phyloP scores from a whole-genome alignment of 2,797 vertebrate genomes.

The Sebastes nivosus region DNA sequence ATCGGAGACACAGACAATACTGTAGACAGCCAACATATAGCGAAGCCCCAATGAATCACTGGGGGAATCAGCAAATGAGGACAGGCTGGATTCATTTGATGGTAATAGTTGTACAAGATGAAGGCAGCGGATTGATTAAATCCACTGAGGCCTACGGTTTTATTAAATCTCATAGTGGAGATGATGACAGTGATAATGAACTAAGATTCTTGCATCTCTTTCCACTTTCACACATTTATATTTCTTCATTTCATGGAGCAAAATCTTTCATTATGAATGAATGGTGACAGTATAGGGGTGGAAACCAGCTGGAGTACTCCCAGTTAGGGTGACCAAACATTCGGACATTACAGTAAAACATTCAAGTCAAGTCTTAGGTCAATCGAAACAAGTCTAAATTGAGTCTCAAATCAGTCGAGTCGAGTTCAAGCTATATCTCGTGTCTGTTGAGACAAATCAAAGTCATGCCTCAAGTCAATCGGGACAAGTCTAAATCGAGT shows the following conservation, averaged over 20 bases:
- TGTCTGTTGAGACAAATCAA: neutral
- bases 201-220: neutral
- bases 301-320: neutral
- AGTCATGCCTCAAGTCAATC: no score
- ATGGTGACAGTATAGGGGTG: neutral
- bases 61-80: slow-evolving; percentile 36
- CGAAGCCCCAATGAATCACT: slow-evolving; percentile 34
- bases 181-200: slow-evolving; percentile 29
- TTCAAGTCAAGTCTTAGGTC: neutral
- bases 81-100: slow-evolving; percentile 41
- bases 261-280: neutral
- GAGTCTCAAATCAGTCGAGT: neutral
- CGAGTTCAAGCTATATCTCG: neutral
- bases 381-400: neutral
- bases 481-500: no score
- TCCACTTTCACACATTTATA: neutral
- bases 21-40: slow-evolving; percentile 38
- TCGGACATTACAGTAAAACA: neutral
- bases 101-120: slow-evolving; percentile 36
- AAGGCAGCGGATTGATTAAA: slow-evolving; percentile 30
- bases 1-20: slow-evolving; percentile 41
- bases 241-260: neutral
- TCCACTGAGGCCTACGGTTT: slow-evolving; percentile 26
- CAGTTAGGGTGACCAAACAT: neutral
- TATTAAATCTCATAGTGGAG: slow-evolving; percentile 16